Percentiles rank a stretch among this genome's conserved stretches.
These are phyloP conservation scores for Moxostoma hubbsi DNA, from an alignment of 2,797 vertebrate genomes.

Conservation along the genomic window DNA sequence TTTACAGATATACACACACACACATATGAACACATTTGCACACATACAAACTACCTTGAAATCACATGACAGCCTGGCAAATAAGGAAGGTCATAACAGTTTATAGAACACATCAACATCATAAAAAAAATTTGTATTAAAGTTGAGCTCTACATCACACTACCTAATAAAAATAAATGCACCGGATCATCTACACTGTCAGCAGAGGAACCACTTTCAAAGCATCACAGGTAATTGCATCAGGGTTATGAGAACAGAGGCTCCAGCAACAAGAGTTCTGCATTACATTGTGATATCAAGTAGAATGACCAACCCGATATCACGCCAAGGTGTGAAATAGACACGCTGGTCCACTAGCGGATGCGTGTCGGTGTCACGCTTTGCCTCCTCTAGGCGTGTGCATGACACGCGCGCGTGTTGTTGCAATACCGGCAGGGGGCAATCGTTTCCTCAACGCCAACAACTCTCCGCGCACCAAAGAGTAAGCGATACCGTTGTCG, in stretches of 20 bases:
- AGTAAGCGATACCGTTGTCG: too few relatives aligned
- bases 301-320: too few relatives aligned
- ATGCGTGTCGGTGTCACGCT: too few relatives aligned
- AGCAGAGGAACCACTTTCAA: constrained; percentile 8
- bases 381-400: too few relatives aligned
- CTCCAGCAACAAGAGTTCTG: not conserved
- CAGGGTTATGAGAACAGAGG: constrained; percentile 30
- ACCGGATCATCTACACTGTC: constrained; percentile 24
- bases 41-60: not conserved
- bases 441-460: too few relatives aligned
- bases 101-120: constrained; percentile 34
- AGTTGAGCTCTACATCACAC: constrained; percentile 22
- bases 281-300: constrained; percentile 10
- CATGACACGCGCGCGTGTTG: too few relatives aligned
- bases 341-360: constrained; percentile 14
- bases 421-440: too few relatives aligned
- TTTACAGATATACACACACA: not conserved
- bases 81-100: constrained; percentile 38
- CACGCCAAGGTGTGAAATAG: too few relatives aligned
- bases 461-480: too few relatives aligned
- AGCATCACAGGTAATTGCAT: constrained; percentile 36
- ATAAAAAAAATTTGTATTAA: constrained; percentile 29
- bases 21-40: not conserved
- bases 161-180: constrained; percentile 45
- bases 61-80: not conserved